These are phyloP conservation scores for Sardinella longiceps DNA, from an alignment of 2,797 vertebrate species.

Conservation along the genomic window DNA sequence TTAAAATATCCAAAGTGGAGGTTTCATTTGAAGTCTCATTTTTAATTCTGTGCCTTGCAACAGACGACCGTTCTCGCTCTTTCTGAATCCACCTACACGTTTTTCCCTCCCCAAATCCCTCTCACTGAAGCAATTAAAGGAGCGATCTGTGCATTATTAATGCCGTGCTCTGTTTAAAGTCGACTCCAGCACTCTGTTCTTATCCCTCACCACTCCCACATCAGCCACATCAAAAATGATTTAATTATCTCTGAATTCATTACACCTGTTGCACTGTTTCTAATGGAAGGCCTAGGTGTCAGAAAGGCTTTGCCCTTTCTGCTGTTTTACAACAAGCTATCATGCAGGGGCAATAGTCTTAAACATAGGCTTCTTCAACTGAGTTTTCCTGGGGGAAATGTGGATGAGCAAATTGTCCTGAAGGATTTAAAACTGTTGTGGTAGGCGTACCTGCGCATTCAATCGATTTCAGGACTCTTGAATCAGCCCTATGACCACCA, in stretches of 20 bases:
- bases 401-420: no score
- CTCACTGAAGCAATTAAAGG: slow-evolving; percentile 33
- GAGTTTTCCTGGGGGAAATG: no score
- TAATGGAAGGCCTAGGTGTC: not conserved
- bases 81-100: slow-evolving; percentile 33
- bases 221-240: not conserved
- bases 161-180: slow-evolving; percentile 28
- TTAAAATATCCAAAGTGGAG: slow-evolving; percentile 36
- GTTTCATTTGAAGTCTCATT: slow-evolving; percentile 35
- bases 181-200: not conserved
- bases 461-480: not conserved
- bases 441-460: no score
- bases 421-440: no score
- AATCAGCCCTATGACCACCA: not conserved
- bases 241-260: not conserved
- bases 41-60: slow-evolving; percentile 21
- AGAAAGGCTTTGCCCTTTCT: not conserved
- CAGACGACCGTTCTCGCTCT: slow-evolving; percentile 33
- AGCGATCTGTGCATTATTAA: slow-evolving; percentile 39
- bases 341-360: no score
- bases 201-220: slow-evolving; percentile 12
- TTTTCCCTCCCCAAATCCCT: not conserved
- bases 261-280: not conserved
- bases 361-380: no score
- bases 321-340: not conserved